A percentile compares a stretch with the other conserved stretches of the same genome.
Evolutionary conservation across 1,140 invertebrate species (phyloP).

Genomic region (Drosophila nigrodunni): DNA sequence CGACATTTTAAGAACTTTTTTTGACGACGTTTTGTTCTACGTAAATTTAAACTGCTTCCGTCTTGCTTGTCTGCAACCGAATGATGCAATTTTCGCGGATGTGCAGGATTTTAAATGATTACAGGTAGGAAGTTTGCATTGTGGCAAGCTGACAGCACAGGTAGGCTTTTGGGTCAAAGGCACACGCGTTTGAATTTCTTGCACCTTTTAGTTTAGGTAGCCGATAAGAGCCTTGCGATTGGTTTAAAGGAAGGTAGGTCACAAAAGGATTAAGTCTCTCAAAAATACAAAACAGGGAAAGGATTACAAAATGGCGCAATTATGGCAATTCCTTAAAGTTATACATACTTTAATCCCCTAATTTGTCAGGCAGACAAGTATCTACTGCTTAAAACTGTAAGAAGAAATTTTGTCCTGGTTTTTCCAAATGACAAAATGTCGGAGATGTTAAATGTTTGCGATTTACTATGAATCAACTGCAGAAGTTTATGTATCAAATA

Average conservation of each 20-base stretch:
- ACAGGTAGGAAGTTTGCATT: conserved; percentile 36
- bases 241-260: not conserved
- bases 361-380: too few species aligned
- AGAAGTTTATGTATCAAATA: too few species aligned
- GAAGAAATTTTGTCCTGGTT: too few species aligned
- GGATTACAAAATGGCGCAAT: too few species aligned
- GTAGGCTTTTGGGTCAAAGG: conserved; percentile 6
- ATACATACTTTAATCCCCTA: too few species aligned
- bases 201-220: not conserved
- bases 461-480: too few species aligned
- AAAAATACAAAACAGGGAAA: not conserved
- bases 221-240: conserved; percentile 3
- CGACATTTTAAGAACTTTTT: conserved; percentile 35
- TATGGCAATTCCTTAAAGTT: too few species aligned
- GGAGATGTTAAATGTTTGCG: too few species aligned
- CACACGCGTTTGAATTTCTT: conserved; percentile 5
- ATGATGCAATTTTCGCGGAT: conserved; percentile 65
- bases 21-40: conserved; percentile 17
- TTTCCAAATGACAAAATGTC: too few species aligned
- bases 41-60: conserved; percentile 33
- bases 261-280: not conserved
- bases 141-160: not conserved
- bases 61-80: conserved; percentile 38
- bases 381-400: too few species aligned
- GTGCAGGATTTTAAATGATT: conserved; percentile 54